Conservation (phyloP, 2,888 invertebrate genomes). For the Callinectes sapidus region DNA sequence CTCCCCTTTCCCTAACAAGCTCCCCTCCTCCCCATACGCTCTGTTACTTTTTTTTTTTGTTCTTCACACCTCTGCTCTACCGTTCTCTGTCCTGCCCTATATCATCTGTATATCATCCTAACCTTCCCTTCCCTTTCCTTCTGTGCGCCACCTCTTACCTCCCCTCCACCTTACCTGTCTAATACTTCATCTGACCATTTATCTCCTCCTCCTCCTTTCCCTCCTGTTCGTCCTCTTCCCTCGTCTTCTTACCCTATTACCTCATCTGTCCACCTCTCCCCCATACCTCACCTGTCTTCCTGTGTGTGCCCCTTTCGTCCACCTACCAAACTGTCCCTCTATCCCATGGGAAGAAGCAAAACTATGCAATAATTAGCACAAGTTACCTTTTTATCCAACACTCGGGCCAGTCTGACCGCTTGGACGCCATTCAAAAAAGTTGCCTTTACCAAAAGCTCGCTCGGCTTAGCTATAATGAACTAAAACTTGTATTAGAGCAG, state of each 20-base stretch:
- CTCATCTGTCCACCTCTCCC: not conserved
- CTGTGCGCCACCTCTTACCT: not conserved
- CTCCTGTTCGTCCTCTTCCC: not conserved
- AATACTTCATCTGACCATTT: slow-evolving; percentile 1
- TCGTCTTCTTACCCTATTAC: not conserved
- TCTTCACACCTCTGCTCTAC: not conserved
- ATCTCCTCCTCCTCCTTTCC: slow-evolving; percentile 15
- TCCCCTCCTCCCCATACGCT: not conserved
- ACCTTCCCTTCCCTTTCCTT: not conserved
- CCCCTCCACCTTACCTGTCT: slow-evolving; percentile 1
- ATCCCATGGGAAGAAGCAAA: slow-evolving; percentile 12
- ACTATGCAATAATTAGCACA: slow-evolving; percentile 21
- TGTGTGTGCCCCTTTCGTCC: not conserved
- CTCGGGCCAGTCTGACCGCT: not conserved
- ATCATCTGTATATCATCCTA: not conserved
- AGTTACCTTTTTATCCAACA: slow-evolving; percentile 2
- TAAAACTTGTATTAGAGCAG: not conserved
- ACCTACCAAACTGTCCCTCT: not conserved
- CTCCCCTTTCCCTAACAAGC: not conserved
- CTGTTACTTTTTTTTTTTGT: not conserved
- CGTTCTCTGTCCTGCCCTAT: not conserved
- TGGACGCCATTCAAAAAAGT: not conserved
- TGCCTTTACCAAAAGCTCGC: not conserved
- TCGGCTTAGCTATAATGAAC: not conserved
- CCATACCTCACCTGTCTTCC: slow-evolving; percentile 5